Evolutionary conservation across 2,113 vertebrate genomes (phyloP), one percentile per base, ranked within the genome.

Genomic region (Micronycteris hirsuta): DNA sequence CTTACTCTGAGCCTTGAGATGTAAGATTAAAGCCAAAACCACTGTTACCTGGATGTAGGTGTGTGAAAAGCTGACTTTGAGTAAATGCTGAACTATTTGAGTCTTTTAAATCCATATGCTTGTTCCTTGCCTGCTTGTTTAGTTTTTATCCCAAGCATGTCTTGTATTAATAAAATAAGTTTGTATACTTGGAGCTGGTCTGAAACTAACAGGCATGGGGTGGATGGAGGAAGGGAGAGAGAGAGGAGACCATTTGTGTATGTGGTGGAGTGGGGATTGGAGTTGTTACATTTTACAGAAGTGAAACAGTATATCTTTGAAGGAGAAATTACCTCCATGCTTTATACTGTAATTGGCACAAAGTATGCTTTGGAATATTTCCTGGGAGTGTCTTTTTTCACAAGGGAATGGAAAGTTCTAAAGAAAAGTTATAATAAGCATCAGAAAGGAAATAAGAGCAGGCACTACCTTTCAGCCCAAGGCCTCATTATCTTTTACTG

Each of bases 301-400:
- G 85, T 92, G 54, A 92, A 92, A 84, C 76, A 95, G 65, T 81
- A 94, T 81, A 26, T 20, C 61, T 90, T 92, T 91, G 10, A 94
- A 91, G 38, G 38, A 87, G 71, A 92, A 91, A 91, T 90, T 89
- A 74, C 58, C 2, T 4, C 31, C 16, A 80, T 81, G 56, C 71
- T 91, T 96, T 31, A 84, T 67, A 84, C 7, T 49, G 36, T 70
- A 71, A 49, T 12, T 26, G 81, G 43, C 45, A 89, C 17, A 56
- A 33, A 68, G 36, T 81, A 47, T 95, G 6, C 68, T 77, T 96
- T 86, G 49, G 56, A 80, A 65, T 36, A 22, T 87, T 90, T 89
- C 49, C 28, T 36, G 88, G 36, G 20, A 68, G 41, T 86, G 63
- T 80, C n/a, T 38, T 73, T 63, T 94, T 65, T 49, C 65, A 16